phyloP scores from a whole-genome alignment of 2,888 invertebrate genomes.

The Andrena minutula region DNA sequence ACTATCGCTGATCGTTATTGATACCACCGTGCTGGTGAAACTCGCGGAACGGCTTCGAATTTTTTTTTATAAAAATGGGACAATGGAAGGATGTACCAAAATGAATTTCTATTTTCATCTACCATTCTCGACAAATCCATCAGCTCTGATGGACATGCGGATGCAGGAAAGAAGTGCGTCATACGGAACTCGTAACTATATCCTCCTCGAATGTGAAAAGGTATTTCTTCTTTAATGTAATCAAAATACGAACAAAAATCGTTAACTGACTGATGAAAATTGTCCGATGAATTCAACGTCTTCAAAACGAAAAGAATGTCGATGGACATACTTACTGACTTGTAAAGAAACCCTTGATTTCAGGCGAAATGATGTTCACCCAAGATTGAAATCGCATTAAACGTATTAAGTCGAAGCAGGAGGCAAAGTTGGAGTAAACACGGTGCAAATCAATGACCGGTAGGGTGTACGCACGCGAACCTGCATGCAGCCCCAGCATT shows the following conservation, averaged over 20 bases:
- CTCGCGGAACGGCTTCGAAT: neutral
- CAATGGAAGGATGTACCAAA: neutral
- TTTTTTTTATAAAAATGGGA: neutral
- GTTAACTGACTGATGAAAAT: neutral
- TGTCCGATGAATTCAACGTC: no score
- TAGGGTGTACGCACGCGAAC: constrained; percentile 39
- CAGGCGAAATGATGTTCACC: no score
- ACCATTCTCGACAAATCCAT: constrained; percentile 20
- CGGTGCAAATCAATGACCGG: constrained; percentile 45
- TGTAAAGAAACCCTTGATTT: no score
- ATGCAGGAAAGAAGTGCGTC: constrained; percentile 20
- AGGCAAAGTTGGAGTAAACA: constrained; percentile 35
- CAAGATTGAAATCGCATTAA: no score
- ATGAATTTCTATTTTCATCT: neutral
- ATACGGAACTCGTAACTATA: neutral
- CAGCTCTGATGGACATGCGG: constrained; percentile 12
- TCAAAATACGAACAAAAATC: neutral
- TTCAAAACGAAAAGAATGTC: no score
- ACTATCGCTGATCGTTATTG: constrained; percentile 26
- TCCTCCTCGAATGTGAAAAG: neutral
- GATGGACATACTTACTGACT: no score
- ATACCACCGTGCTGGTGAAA: neutral
- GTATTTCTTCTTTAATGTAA: neutral
- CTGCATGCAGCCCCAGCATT: constrained; percentile 15
- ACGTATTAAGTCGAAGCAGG: constrained; percentile 5